These are phyloP conservation scores for Saturnia pavonia DNA, from an alignment of 2,888 invertebrate genomes.

Conservation along the genomic window DNA sequence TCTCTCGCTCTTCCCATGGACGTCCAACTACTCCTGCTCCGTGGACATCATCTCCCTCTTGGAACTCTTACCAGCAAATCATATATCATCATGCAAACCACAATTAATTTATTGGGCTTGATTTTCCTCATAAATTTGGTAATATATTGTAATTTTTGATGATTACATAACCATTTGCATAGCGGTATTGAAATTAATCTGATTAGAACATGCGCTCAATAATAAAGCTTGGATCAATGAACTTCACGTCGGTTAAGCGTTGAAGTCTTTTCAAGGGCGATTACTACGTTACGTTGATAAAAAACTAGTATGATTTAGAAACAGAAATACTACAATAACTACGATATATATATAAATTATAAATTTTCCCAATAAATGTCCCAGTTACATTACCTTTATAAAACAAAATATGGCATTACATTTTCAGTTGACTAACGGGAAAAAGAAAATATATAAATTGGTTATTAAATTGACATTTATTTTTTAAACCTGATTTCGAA, in stretches of 20 bases:
- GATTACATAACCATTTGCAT: neutral
- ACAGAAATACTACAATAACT: slow-evolving; percentile 13
- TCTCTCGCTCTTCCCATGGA: slow-evolving; percentile 12
- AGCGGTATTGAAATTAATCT: slow-evolving; percentile 37
- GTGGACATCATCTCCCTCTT: neutral
- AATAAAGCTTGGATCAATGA: slow-evolving; percentile 58
- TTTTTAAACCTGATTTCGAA: slow-evolving; percentile 44
- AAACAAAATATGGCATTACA: slow-evolving; percentile 13
- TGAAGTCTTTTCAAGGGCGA: slow-evolving; percentile 79
- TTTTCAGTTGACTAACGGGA: neutral
- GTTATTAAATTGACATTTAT: slow-evolving; percentile 38
- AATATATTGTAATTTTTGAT: neutral
- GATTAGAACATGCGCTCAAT: slow-evolving; percentile 48
- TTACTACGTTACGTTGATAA: slow-evolving; percentile 57
- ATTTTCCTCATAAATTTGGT: neutral
- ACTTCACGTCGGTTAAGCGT: slow-evolving; percentile 66
- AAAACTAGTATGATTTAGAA: slow-evolving; percentile 17
- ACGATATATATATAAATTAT: slow-evolving; percentile 7
- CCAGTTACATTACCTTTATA: neutral
- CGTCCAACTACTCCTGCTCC: neutral
- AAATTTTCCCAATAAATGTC: neutral
- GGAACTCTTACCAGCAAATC: neutral
- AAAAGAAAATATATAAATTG: slow-evolving; percentile 10
- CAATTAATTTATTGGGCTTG: neutral
- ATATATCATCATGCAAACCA: neutral